Evolutionary conservation across 2,797 vertebrate genomes (phyloP).

Genomic region (Neopelma chrysocephalum): DNA sequence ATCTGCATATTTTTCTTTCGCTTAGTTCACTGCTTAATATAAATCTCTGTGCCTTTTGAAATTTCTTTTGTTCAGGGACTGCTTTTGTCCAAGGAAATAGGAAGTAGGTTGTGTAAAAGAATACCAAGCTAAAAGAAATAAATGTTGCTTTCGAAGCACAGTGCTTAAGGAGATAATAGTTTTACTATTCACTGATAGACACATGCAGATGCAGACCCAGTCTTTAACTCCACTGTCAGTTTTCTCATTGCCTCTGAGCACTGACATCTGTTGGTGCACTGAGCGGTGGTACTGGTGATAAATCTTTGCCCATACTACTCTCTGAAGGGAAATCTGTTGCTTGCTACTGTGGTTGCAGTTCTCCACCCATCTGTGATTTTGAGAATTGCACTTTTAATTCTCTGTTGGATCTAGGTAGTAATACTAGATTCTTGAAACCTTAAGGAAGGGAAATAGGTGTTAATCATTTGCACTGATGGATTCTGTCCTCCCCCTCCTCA

Average conservation of each 20-base stretch:
- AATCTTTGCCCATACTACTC: not conserved
- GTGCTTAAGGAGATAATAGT: slow-evolving; percentile 9
- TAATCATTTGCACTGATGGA: not conserved
- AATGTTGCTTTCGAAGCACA: not conserved
- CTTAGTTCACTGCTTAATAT: not conserved
- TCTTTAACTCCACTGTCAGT: not conserved
- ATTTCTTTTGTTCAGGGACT: slow-evolving; percentile 19
- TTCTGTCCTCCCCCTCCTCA: not conserved
- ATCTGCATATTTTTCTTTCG: not conserved
- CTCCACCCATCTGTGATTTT: slow-evolving; percentile 78
- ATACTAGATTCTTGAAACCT: not conserved
- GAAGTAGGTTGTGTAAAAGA: not conserved
- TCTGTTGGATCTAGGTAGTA: not conserved
- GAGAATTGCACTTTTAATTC: slow-evolving; percentile 73
- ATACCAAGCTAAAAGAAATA: not conserved
- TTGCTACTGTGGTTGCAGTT: slow-evolving; percentile 73
- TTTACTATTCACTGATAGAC: not conserved
- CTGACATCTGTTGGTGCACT: slow-evolving; percentile 40
- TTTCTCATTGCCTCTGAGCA: slow-evolving; percentile 42
- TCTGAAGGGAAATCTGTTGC: slow-evolving; percentile 1
- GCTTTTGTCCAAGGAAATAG: slow-evolving; percentile 25
- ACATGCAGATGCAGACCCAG: not conserved
- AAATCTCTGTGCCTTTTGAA: slow-evolving; percentile 7
- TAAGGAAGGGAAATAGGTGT: not conserved
- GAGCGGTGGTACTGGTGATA: slow-evolving; percentile 16